These are phyloP conservation scores for Cantharis lateralis DNA, from an alignment of 2,888 invertebrate genomes.

Conservation along the genomic window DNA sequence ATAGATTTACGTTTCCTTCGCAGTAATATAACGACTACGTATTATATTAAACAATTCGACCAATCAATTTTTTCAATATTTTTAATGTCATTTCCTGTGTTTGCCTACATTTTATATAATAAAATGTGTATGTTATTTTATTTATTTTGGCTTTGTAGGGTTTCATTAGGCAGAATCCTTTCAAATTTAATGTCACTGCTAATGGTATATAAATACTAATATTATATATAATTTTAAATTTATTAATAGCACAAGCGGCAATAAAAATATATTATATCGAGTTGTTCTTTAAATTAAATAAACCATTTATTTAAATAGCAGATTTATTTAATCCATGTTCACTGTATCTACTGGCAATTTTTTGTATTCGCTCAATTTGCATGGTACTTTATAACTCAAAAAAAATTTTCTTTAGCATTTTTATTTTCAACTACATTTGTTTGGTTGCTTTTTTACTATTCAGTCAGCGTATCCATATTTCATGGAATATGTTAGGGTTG, in stretches of 20 bases:
- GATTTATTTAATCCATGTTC: not conserved
- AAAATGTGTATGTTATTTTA: not conserved
- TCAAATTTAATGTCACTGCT: not conserved
- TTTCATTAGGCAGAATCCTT: not conserved
- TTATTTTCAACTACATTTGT: not conserved
- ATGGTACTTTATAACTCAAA: not conserved
- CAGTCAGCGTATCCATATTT: not conserved
- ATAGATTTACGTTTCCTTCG: not conserved
- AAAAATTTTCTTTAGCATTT: not conserved
- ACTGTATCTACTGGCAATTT: not conserved
- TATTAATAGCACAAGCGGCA: not conserved
- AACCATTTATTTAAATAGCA: not conserved
- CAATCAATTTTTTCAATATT: not conserved
- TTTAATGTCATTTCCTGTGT: not conserved
- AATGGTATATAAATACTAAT: not conserved
- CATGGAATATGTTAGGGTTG: not conserved
- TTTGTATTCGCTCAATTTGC: not conserved
- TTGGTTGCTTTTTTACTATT: not conserved
- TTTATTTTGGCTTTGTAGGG: not conserved
- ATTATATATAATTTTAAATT: no score
- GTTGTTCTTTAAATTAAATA: no score
- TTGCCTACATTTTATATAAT: not conserved
- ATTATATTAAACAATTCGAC: not conserved
- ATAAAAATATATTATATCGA: not conserved
- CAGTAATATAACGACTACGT: not conserved